Percentiles rank a stretch among this genome's conserved stretches.
These are phyloP conservation scores for Eurypyga helias DNA, from an alignment of 2,113 vertebrate species.

Conservation along the genomic window DNA sequence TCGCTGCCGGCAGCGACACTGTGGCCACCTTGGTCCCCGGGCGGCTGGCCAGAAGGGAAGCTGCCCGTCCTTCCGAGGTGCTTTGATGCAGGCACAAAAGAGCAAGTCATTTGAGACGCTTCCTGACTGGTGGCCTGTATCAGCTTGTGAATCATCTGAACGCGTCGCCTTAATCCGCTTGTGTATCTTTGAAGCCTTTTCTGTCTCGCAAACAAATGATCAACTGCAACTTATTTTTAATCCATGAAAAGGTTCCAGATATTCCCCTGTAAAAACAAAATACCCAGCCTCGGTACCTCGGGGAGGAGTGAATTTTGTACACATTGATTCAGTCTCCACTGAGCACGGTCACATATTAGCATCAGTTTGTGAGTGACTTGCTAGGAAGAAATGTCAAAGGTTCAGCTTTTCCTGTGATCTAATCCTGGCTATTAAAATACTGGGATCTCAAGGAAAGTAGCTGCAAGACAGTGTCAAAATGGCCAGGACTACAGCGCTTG, in stretches of 20 bases:
- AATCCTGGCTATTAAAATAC: conserved; percentile 23
- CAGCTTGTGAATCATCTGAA: conserved; percentile 9
- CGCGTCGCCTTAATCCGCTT: conserved; percentile 33
- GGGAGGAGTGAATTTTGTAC: background rate
- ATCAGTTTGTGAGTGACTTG: conserved; percentile 13
- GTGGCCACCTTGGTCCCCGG: background rate
- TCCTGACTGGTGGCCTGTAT: conserved; percentile 42
- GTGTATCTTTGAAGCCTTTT: conserved; percentile 59
- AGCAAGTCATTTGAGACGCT: conserved; percentile 21
- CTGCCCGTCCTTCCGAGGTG: background rate
- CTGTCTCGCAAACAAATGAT: conserved; percentile 56
- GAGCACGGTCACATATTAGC: conserved; percentile 16
- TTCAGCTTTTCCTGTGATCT: conserved; percentile 1
- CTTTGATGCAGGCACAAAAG: conserved; percentile 46
- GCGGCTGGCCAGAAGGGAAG: background rate
- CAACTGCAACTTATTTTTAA: conserved; percentile 62
- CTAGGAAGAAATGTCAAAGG: conserved; percentile 20
- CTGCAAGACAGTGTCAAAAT: background rate
- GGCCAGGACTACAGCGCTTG: background rate
- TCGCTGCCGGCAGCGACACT: background rate
- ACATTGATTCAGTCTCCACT: background rate
- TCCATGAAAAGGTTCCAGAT: conserved; percentile 55
- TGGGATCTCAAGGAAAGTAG: background rate
- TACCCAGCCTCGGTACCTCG: background rate
- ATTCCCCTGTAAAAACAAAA: conserved; percentile 29